Evolutionary conservation across 2,113 vertebrate species (phyloP), one percentile per base, ranked within the genome.

Genomic region (Tyto alba): DNA sequence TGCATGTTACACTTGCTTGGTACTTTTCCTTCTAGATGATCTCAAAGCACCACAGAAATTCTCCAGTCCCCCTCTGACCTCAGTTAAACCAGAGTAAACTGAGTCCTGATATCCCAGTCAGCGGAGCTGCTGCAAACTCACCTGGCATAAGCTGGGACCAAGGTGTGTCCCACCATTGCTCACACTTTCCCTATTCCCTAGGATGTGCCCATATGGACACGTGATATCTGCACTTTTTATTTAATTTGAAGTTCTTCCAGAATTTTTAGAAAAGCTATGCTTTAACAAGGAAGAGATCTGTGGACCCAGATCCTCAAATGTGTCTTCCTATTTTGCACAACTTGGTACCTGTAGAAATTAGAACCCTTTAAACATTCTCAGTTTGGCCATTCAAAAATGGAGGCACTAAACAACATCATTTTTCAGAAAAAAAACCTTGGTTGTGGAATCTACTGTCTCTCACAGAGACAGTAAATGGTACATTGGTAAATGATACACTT

Each of bases 401-500:
- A 87, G n/a, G 30, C 19, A 81, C 10, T 36, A 18, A 77, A 67
- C 29, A 88, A 20, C 32, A 60, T 5, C 0, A 27, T 32, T 84
- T 89, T 66, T 75, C 43, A 38, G 10, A 57, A 52, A 57, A 52
- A 88, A 82, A 13, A 13, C 9, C 27, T 66, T 66, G 41, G 43
- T 43, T 63, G n/a, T 88, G 84, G 84, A 92, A 76, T 71, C 84
- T 63, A 29, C 43, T 13, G 36, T 66, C 23, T 79, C 16, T 90
- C 63, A 45, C 15, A 75, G 43, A 92, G 80, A 56, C 74, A 79
- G 62, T 78, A 73, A 96, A 89, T 45, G 62, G 93, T 93, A 96
- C 94, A 96, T 52, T 0, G 0, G 93, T 91, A 96, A 96, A 94
- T 89, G 91, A 95, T 92, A 91, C 92, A 96, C 67, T 96, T 96